phyloP scores from a whole-genome alignment of 2,888 invertebrate species.

The Ligdia adustata region DNA sequence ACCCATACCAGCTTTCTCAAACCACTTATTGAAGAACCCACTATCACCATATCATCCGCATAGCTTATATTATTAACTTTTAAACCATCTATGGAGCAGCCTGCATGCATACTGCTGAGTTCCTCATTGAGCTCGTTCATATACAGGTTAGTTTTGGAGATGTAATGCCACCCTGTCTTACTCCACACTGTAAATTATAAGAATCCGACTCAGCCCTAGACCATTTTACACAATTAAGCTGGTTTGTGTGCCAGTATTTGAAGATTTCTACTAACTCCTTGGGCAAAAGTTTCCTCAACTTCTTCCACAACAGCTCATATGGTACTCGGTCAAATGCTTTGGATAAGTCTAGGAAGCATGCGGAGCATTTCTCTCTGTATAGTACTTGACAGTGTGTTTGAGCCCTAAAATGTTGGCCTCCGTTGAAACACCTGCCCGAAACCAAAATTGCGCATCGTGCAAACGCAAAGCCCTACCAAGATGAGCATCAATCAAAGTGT shows the following conservation, averaged over 20 bases:
- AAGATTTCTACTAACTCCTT: too few species aligned
- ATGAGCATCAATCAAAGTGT: not conserved
- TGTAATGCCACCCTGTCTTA: too few species aligned
- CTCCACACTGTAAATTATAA: not conserved
- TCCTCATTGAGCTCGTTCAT: not conserved
- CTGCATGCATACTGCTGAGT: not conserved
- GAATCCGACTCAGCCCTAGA: not conserved
- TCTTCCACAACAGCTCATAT: too few species aligned
- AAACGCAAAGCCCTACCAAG: not conserved
- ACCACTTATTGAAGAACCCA: too few species aligned
- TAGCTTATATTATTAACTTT: too few species aligned
- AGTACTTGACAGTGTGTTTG: conserved; percentile 9
- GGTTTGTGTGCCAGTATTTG: too few species aligned
- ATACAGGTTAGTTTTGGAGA: not conserved
- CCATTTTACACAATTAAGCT: too few species aligned
- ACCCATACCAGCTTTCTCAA: too few species aligned
- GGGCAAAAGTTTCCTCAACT: too few species aligned
- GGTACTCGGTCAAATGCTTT: too few species aligned
- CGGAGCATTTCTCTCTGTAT: not conserved
- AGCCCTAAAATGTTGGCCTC: conserved; percentile 4
- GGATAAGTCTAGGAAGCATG: not conserved
- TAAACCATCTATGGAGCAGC: too few species aligned
- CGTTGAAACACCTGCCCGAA: conserved; percentile 3
- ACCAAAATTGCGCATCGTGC: conserved; percentile 13
- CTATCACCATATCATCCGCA: too few species aligned